phyloP scores from a whole-genome alignment of 2,113 vertebrate species.

The Butastur rufipennis region DNA sequence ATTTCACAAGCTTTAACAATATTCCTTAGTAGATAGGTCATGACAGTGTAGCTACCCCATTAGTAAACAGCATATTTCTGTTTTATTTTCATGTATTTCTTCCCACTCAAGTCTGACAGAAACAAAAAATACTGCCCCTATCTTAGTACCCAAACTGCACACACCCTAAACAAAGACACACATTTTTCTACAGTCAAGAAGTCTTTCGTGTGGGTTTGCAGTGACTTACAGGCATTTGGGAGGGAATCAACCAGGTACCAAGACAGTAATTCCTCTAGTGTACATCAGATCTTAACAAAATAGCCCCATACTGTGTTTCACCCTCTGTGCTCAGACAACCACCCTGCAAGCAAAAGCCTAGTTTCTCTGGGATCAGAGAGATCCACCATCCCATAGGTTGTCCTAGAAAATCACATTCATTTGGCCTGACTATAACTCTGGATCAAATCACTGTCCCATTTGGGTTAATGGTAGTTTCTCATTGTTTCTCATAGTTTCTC shows the following conservation, averaged over 20 bases:
- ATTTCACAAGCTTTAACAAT: background rate
- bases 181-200: constrained; percentile 46
- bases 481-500: background rate
- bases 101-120: constrained; percentile 42
- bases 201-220: constrained; percentile 58
- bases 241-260: constrained; percentile 9
- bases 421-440: background rate
- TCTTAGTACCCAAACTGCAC: constrained; percentile 20
- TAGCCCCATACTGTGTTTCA: background rate
- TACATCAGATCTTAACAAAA: background rate
- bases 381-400: background rate
- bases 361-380: background rate
- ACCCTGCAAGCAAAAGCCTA: background rate
- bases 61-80: background rate
- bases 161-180: constrained; percentile 45
- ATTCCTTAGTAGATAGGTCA: background rate
- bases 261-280: background rate
- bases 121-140: constrained; percentile 23
- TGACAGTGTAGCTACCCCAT: background rate
- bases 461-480: background rate
- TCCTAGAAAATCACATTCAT: background rate
- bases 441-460: background rate
- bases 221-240: constrained; percentile 12
- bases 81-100: constrained; percentile 26
- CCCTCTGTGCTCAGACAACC: background rate